phyloP scores from a whole-genome alignment of 2,888 invertebrate species.

The Drymonia ruficornis region DNA sequence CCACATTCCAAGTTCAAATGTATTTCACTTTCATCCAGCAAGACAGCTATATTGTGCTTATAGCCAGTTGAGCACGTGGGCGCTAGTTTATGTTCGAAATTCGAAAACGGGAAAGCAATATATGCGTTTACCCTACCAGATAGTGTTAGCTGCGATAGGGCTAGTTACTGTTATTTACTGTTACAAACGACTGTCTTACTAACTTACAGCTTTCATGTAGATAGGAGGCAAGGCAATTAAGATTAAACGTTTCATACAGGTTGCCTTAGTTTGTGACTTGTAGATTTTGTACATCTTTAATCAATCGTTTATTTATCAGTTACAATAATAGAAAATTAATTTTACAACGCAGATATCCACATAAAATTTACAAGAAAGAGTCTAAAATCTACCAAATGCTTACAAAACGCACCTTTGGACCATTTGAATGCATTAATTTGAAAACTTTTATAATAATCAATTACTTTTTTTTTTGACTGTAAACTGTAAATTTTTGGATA shows the following conservation, averaged over 20 bases:
- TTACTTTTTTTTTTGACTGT: too few species aligned
- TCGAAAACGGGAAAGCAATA: slow-evolving; percentile 33
- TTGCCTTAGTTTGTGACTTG: not conserved
- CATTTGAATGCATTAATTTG: too few species aligned
- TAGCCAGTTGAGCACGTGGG: slow-evolving; percentile 37
- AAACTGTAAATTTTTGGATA: too few species aligned
- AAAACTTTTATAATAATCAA: too few species aligned
- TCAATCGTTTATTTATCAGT: too few species aligned
- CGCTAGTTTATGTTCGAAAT: slow-evolving; percentile 47
- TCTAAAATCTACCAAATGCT: too few species aligned
- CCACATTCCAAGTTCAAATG: not conserved
- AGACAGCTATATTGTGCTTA: slow-evolving; percentile 10
- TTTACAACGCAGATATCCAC: too few species aligned
- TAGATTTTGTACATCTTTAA: too few species aligned
- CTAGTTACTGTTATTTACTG: slow-evolving; percentile 20
- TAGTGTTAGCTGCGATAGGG: slow-evolving; percentile 27
- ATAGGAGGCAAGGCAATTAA: slow-evolving; percentile 12
- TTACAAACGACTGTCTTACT: slow-evolving; percentile 16
- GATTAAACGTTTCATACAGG: not conserved
- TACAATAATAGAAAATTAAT: too few species aligned
- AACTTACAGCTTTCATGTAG: slow-evolving; percentile 21
- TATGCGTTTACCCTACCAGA: slow-evolving; percentile 39
- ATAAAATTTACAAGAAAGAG: too few species aligned
- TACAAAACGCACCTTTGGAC: too few species aligned
- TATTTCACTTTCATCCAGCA: not conserved